Evolutionary conservation across 1,140 invertebrate species (phyloP), one percentile per base, ranked within the genome.

Genomic region (Anagrus nilaparvatae): DNA sequence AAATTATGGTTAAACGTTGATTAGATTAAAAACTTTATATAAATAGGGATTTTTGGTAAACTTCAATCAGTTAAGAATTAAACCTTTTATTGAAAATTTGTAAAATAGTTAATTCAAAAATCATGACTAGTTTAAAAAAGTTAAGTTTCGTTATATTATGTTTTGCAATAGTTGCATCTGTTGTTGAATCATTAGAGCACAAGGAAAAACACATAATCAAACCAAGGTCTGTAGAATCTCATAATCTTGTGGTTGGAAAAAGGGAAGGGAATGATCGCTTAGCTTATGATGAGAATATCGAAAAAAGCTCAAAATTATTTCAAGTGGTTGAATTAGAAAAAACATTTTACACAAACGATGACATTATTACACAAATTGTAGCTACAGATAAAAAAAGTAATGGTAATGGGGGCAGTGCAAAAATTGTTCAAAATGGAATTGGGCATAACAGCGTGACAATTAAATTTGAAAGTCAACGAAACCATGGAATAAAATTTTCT

Each of bases 361-460:
- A 12, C 24, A 25, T 12, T 12, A 71, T 74, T 24, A 70, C 64
- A 10, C 55, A 67, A 29, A 48, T 72, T 37, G 57, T 65, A 19
- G 65, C 65, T n/a, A 61, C 66, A 4, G 70, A 71, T 42, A 70
- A 70, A 44, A 56, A 67, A 10, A 58, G 36, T 16, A 63, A 61
- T 10, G 69, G 57, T 8, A 56, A 56, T n/a, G 61, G 60, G 0
- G 73, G 71, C 16, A 69, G 64, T 42, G 61, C 56, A 4, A 51
- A 46, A 9, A 20, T 69, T 4, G 40, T 39, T 31, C 18, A 10
- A 23, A 33, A 36, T 36, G 44, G 40, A 18, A 48, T 33, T 5
- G 10, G 24, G 19, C 18, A 36, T 14, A 7, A 18, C 0, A 52
- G 37, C 18, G 60, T 55, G 12, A 56, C 53, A 18, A 51, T 69